Percentiles rank a stretch among this genome's conserved stretches.
Conservation (phyloP, 2,797 vertebrate genomes). For the Chromis chromis region DNA sequence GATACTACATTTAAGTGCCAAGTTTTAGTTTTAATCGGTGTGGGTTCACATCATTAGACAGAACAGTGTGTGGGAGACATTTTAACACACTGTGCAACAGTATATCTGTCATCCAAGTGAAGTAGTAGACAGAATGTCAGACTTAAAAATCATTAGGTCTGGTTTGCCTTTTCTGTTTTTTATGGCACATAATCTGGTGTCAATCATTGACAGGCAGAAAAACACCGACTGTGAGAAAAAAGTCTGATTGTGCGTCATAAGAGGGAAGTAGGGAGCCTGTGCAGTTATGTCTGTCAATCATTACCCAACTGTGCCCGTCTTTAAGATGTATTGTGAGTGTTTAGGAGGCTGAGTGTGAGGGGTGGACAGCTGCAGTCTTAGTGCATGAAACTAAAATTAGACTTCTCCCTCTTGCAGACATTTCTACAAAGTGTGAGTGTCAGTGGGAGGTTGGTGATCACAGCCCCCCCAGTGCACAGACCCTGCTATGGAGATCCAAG, state of each 20-base stretch:
- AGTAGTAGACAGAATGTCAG: conserved; percentile 24
- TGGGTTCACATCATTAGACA: neutral
- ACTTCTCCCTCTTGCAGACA: conserved; percentile 64
- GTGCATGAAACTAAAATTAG: conserved; percentile 79
- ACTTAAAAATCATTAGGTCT: conserved; percentile 37
- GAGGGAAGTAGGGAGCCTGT: conserved; percentile 52
- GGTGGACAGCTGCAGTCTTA: conserved; percentile 78
- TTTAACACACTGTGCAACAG: neutral
- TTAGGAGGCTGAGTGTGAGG: conserved; percentile 61
- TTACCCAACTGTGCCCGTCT: conserved; percentile 59
- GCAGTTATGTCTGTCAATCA: conserved; percentile 77
- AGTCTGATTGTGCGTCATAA: conserved; percentile 58
- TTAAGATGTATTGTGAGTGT: conserved; percentile 59
- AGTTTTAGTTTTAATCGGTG: neutral
- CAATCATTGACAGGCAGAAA: conserved; percentile 62
- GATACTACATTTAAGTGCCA: neutral
- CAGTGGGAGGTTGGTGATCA: conserved; percentile 63
- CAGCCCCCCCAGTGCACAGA: conserved; percentile 63
- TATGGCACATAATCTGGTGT: conserved; percentile 27
- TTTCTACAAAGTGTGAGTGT: conserved; percentile 59
- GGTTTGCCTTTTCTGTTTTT: conserved; percentile 38
- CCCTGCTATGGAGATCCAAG: conserved; percentile 77
- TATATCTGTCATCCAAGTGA: conserved; percentile 16
- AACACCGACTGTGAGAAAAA: conserved; percentile 37
- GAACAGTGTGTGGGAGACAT: neutral